These are phyloP conservation scores for Leptobrachium leishanense DNA, from an alignment of 2,113 vertebrate species.

Conservation along the genomic window DNA sequence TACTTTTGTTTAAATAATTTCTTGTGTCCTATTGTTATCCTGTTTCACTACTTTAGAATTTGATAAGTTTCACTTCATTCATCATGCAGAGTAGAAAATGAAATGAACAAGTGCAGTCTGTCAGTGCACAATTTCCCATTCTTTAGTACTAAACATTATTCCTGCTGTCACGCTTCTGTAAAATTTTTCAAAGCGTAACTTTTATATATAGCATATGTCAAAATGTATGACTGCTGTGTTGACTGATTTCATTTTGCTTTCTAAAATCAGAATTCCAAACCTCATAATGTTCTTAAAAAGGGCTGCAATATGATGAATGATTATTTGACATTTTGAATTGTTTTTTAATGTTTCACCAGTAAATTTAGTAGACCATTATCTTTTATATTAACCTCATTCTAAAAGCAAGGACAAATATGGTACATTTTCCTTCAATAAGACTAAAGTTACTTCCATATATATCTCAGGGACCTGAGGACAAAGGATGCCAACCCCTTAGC, in stretches of 20 bases:
- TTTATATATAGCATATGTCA: slow-evolving; percentile 8
- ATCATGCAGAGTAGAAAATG: slow-evolving; percentile 4
- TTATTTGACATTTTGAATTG: too few species aligned
- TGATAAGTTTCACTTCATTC: background rate
- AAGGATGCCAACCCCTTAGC: too few species aligned
- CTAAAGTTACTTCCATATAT: too few species aligned
- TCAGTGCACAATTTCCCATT: slow-evolving; percentile 2
- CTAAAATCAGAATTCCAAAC: background rate
- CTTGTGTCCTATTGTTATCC: background rate
- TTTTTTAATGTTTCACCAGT: too few species aligned
- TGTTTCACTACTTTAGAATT: slow-evolving; percentile 2
- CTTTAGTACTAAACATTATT: slow-evolving; percentile 13
- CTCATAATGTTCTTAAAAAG: too few species aligned
- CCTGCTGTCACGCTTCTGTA: slow-evolving; percentile 1
- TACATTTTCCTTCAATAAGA: too few species aligned
- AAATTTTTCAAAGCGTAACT: background rate
- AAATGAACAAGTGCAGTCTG: background rate
- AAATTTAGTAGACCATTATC: too few species aligned
- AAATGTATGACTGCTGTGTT: slow-evolving; percentile 10
- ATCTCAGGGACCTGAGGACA: too few species aligned
- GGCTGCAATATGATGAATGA: too few species aligned
- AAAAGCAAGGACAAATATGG: too few species aligned
- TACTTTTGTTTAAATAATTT: slow-evolving; percentile 6
- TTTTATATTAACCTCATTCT: too few species aligned
- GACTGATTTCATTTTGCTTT: slow-evolving; percentile 3